Evolutionary conservation across 2,888 invertebrate genomes (phyloP).

Genomic region (Petrolisthes cinctipes): DNA sequence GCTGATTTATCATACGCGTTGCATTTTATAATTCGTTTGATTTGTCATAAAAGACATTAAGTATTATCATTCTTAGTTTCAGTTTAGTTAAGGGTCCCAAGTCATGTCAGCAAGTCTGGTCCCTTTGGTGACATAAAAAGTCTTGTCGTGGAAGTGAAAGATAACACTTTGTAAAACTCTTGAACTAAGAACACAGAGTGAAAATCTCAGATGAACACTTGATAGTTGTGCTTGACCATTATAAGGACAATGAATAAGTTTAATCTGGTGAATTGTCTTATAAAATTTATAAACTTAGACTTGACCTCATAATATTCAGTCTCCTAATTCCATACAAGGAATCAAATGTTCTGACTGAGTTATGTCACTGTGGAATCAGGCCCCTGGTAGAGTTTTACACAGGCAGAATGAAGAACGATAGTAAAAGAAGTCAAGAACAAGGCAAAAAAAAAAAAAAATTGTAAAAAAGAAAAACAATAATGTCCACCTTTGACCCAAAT

Average conservation of each 20-base stretch:
- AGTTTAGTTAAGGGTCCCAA: slow-evolving; percentile 23
- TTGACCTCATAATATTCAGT: no score
- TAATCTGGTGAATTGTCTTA: no score
- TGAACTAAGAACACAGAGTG: no score
- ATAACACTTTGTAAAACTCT: not conserved
- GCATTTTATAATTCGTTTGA: not conserved
- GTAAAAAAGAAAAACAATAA: not conserved
- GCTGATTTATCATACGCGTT: not conserved
- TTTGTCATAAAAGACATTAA: slow-evolving; percentile 6
- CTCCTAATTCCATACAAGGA: no score
- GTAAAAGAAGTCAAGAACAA: slow-evolving; percentile 3
- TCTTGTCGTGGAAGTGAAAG: slow-evolving; percentile 8
- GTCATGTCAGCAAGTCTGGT: slow-evolving; percentile 36
- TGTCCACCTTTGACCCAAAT: slow-evolving; percentile 5
- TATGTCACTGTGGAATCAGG: no score
- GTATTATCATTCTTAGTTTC: not conserved
- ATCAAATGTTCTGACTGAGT: no score
- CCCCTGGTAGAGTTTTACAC: no score
- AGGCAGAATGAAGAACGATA: not conserved
- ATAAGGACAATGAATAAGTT: no score
- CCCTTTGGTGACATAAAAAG: slow-evolving; percentile 20
- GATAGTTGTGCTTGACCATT: no score
- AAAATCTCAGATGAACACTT: no score
- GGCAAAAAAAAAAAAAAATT: not conserved
- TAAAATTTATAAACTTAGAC: no score